Conservation (phyloP, 2,888 invertebrate genomes). For the Dolomedes plantarius region DNA sequence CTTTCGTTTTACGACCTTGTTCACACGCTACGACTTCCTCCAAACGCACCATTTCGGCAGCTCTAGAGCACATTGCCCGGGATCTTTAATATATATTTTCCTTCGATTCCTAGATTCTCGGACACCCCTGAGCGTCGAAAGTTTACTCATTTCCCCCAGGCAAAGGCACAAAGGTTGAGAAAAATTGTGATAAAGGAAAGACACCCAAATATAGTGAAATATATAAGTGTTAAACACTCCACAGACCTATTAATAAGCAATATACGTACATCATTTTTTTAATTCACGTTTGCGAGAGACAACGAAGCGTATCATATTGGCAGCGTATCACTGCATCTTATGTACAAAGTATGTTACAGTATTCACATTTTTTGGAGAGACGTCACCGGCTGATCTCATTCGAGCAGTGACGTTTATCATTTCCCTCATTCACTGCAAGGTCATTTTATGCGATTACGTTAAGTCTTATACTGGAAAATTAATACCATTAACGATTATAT, state of each 20-base stretch:
- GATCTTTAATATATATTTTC: background rate
- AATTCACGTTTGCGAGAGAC: background rate
- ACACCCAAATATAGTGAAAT: slow-evolving; percentile 12
- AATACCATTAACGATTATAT: too few relatives aligned
- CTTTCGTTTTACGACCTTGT: too few relatives aligned
- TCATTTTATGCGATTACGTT: too few relatives aligned
- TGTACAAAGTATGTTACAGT: slow-evolving; percentile 51
- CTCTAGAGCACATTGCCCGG: background rate
- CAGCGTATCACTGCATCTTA: background rate
- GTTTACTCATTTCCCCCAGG: slow-evolving; percentile 9
- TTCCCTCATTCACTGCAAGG: too few relatives aligned
- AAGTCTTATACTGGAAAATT: too few relatives aligned
- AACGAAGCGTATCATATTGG: background rate
- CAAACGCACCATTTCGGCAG: too few relatives aligned
- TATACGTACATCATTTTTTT: background rate
- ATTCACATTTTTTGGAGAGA: slow-evolving; percentile 38
- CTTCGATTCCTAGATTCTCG: background rate
- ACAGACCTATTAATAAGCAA: slow-evolving; percentile 16
- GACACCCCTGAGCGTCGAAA: slow-evolving; percentile 21
- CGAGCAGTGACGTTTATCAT: too few relatives aligned
- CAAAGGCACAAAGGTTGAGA: slow-evolving; percentile 56
- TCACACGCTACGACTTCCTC: too few relatives aligned
- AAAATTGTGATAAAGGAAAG: slow-evolving; percentile 23
- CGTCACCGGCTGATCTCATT: too few relatives aligned
- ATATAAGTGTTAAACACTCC: background rate